These are phyloP conservation scores for Chondrilla cf. caribensis DNA, from an alignment of 37 sponge, comb jelly and placozoan species.

Conservation along the genomic window DNA sequence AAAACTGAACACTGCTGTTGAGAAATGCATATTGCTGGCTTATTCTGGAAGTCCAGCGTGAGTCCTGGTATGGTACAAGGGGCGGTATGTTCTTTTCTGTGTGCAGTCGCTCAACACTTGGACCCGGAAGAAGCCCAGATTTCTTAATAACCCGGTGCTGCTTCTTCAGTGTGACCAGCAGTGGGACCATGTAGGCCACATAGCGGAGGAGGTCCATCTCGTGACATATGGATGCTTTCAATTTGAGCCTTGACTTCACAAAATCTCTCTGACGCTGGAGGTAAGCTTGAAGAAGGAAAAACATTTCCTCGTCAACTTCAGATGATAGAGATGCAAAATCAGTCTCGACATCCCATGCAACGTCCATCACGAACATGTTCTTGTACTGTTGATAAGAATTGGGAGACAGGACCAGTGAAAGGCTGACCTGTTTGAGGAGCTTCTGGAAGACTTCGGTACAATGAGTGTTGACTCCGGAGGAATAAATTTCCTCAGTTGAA, in stretches of 20 bases:
- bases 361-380: conserved; percentile 31
- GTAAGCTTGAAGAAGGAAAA: conserved; percentile 37
- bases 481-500: conserved; percentile 35
- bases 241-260: conserved; percentile 32
- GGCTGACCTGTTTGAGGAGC: conserved; percentile 45
- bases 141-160: conserved; percentile 35
- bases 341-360: conserved; percentile 26
- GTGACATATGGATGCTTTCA: conserved; percentile 41
- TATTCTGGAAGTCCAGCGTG: conserved; percentile 59
- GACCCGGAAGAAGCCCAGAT: conserved; percentile 14
- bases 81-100: conserved; percentile 74
- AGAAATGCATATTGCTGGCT: conserved; percentile 21
- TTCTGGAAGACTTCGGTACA: conserved; percentile 42
- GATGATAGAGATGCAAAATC: conserved; percentile 2
- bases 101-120: conserved; percentile 31
- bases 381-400: conserved; percentile 35
- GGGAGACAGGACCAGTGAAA: conserved; percentile 33
- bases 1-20: conserved; percentile 49
- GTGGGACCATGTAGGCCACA: conserved; percentile 36
- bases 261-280: conserved; percentile 72
- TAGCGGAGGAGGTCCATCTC: conserved; percentile 55
- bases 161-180: conserved; percentile 64
- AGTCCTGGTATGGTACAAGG: conserved; percentile 37
- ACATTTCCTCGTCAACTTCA: background rate
- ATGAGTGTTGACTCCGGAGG: conserved; percentile 2